A percentile compares a stretch with the other conserved stretches of the same genome.
These are phyloP conservation scores for Nasonia longicornis DNA, from an alignment of 1,140 invertebrate species.

Conservation along the genomic window DNA sequence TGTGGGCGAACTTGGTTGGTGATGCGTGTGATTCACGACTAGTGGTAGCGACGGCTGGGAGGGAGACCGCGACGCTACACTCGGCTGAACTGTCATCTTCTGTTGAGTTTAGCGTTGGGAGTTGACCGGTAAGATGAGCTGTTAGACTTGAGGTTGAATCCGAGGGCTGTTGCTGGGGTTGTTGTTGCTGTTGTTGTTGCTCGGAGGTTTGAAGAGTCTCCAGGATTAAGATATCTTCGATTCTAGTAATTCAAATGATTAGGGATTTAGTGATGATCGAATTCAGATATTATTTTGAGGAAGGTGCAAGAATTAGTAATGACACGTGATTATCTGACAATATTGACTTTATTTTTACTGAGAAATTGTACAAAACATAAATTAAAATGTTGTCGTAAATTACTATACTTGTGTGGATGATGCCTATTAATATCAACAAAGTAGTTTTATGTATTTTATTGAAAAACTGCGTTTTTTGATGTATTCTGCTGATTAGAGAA, in stretches of 20 bases:
- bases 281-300: too few species aligned
- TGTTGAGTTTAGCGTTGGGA: slow-evolving; percentile 31
- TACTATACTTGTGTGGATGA: too few species aligned
- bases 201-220: slow-evolving; percentile 45
- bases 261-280: background rate
- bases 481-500: too few species aligned
- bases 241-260: slow-evolving; percentile 59
- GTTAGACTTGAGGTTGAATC: background rate
- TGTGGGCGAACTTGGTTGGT: slow-evolving; percentile 50
- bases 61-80: slow-evolving; percentile 52
- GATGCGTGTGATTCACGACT: slow-evolving; percentile 52
- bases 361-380: too few species aligned
- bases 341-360: too few species aligned
- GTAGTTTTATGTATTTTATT: too few species aligned
- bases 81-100: slow-evolving; percentile 61
- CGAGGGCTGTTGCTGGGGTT: background rate
- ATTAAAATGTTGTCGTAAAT: too few species aligned
- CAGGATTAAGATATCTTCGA: slow-evolving; percentile 71
- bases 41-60: background rate
- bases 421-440: too few species aligned
- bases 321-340: too few species aligned
- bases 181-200: background rate
- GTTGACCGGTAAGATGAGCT: slow-evolving; percentile 5
- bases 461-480: too few species aligned
- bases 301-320: too few species aligned